Percentiles rank a stretch among this genome's conserved stretches.
Conservation (phyloP, 2,888 invertebrate species). For the Aspidiotus destructor region DNA sequence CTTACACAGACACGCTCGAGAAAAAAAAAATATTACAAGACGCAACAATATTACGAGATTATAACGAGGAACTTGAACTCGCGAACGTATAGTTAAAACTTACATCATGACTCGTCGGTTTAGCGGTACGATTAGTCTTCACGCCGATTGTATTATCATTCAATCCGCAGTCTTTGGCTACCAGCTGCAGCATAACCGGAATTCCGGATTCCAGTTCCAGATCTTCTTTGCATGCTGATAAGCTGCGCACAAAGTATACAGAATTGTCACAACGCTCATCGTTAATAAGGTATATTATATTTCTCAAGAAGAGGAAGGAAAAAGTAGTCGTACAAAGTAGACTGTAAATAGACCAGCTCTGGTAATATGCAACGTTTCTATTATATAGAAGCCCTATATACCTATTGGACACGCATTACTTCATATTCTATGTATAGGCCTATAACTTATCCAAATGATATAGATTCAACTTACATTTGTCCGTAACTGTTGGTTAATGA, state of each 20-base stretch:
- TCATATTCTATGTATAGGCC: too few relatives aligned
- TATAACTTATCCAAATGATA: too few relatives aligned
- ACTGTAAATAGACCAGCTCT: too few relatives aligned
- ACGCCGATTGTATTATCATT: conserved; percentile 13
- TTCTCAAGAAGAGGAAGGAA: conserved; percentile 11
- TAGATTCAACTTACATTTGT: conserved; percentile 50
- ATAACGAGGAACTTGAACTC: too few relatives aligned
- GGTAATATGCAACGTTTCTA: too few relatives aligned
- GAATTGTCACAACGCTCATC: neutral
- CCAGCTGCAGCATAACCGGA: conserved; percentile 61
- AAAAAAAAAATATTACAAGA: too few relatives aligned
- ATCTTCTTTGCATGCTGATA: conserved; percentile 69
- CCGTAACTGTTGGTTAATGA: conserved; percentile 76
- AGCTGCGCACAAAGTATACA: conserved; percentile 44
- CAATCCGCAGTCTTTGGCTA: conserved; percentile 63
- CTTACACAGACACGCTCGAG: too few relatives aligned
- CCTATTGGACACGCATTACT: too few relatives aligned
- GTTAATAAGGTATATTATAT: neutral
- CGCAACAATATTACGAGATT: too few relatives aligned
- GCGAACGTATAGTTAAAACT: neutral
- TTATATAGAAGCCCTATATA: too few relatives aligned
- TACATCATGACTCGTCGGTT: conserved; percentile 5
- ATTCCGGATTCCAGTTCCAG: conserved; percentile 63
- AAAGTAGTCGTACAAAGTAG: neutral
- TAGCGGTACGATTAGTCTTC: neutral